Percentiles rank a stretch among this genome's conserved stretches.
Conservation (phyloP, 2,113 vertebrate species). For the Syngnathus typhle region DNA sequence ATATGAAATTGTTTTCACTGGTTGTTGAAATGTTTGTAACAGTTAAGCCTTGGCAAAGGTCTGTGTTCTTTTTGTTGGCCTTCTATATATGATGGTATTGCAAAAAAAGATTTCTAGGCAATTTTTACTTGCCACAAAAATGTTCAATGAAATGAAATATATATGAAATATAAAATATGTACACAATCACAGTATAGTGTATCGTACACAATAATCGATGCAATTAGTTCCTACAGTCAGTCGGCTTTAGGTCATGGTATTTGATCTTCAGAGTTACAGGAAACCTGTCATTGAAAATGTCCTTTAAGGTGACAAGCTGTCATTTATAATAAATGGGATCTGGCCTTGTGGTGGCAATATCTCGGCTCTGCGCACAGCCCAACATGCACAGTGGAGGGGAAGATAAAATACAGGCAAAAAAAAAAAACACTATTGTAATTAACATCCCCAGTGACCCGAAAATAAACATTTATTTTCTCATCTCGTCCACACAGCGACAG, state of each 20-base stretch:
- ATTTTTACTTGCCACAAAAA: background rate
- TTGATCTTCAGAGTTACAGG: constrained; percentile 45
- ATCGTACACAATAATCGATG: constrained; percentile 23
- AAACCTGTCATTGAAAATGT: constrained; percentile 69
- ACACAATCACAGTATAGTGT: constrained; percentile 21
- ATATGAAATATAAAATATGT: background rate
- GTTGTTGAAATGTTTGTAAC: background rate
- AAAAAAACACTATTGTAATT: constrained; percentile 78
- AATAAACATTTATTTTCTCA: constrained; percentile 74
- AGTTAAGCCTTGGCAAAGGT: background rate
- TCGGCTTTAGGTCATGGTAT: constrained; percentile 25
- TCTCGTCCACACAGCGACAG: constrained; percentile 50
- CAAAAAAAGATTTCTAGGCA: background rate
- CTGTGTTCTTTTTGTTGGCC: background rate
- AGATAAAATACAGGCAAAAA: constrained; percentile 25
- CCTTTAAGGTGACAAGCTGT: constrained; percentile 68
- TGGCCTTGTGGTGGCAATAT: constrained; percentile 57
- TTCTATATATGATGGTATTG: background rate
- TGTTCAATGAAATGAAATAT: background rate
- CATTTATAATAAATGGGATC: constrained; percentile 76
- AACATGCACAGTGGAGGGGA: constrained; percentile 48
- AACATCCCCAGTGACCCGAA: constrained; percentile 83
- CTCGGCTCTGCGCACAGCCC: constrained; percentile 52
- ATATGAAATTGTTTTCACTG: background rate
- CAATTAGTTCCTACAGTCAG: constrained; percentile 18